phyloP scores from a whole-genome alignment of 2,797 vertebrate species.

The Artibeus lituratus region DNA sequence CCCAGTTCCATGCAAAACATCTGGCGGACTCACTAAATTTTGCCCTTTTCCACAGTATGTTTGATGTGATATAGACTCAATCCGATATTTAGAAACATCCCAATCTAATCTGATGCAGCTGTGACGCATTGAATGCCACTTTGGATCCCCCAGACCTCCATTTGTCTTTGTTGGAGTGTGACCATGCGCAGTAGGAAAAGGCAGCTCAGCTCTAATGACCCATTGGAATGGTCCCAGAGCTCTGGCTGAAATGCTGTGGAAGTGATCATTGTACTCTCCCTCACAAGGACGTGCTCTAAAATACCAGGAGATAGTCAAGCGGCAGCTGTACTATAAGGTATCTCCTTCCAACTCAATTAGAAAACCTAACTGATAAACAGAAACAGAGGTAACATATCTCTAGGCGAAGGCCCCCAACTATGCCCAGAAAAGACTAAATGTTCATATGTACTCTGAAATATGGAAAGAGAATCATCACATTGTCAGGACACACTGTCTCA shows the following conservation, averaged over 20 bases:
- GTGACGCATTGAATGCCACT: neutral
- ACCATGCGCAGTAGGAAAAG: neutral
- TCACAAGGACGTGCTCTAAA: neutral
- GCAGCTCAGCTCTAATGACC: neutral
- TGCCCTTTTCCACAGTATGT: conserved; percentile 25
- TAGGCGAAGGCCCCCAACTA: neutral
- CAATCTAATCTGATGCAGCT: neutral
- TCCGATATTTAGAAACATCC: conserved; percentile 27
- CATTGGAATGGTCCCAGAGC: neutral
- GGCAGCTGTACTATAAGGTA: neutral
- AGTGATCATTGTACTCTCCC: neutral
- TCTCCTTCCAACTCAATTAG: neutral
- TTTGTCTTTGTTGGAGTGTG: neutral
- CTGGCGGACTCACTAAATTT: conserved; percentile 24
- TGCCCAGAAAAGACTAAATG: neutral
- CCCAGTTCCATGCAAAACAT: conserved; percentile 45
- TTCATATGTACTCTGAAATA: neutral
- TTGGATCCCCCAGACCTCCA: neutral
- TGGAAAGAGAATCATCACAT: neutral
- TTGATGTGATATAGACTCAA: conserved; percentile 39
- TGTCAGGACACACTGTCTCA: neutral
- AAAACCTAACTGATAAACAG: neutral
- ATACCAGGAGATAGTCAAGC: neutral
- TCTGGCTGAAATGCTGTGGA: neutral
- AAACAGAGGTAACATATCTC: neutral